These are phyloP conservation scores for Epinephelus awoara DNA, from an alignment of 2,797 vertebrate genomes.

Conservation along the genomic window DNA sequence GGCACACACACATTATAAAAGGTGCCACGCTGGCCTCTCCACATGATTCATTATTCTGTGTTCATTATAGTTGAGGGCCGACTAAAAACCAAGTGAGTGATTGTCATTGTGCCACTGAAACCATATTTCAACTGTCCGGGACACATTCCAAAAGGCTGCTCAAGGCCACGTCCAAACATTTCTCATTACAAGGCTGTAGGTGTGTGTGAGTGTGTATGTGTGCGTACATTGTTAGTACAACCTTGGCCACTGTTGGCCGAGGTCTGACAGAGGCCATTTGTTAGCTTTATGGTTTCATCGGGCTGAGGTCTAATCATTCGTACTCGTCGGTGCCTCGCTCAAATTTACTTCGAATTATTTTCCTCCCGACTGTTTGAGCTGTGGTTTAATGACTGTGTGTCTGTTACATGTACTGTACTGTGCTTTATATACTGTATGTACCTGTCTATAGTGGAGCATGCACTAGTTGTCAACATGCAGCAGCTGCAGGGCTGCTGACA, in stretches of 20 bases:
- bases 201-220: conserved; percentile 30
- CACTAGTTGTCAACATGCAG: background rate
- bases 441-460: background rate
- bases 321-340: conserved; percentile 41
- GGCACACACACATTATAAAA: conserved; percentile 1
- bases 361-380: conserved; percentile 32
- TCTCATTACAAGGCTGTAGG: conserved; percentile 68
- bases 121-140: conserved; percentile 63
- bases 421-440: accelerated
- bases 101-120: conserved; percentile 47
- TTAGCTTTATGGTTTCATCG: conserved; percentile 77
- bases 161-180: conserved; percentile 72
- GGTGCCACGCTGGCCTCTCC: background rate
- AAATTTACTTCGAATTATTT: conserved; percentile 58
- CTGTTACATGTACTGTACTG: background rate
- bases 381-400: background rate
- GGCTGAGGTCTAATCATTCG: conserved; percentile 61
- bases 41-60: conserved; percentile 58
- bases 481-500: background rate
- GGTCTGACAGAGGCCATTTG: conserved; percentile 69
- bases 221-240: conserved; percentile 48
- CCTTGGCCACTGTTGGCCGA: conserved; percentile 57
- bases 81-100: conserved; percentile 58
- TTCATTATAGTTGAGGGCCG: conserved; percentile 56
- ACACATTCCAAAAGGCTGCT: conserved; percentile 65